Conservation (phyloP, 2,888 invertebrate genomes). For the Sepioteuthis lessoniana region DNA sequence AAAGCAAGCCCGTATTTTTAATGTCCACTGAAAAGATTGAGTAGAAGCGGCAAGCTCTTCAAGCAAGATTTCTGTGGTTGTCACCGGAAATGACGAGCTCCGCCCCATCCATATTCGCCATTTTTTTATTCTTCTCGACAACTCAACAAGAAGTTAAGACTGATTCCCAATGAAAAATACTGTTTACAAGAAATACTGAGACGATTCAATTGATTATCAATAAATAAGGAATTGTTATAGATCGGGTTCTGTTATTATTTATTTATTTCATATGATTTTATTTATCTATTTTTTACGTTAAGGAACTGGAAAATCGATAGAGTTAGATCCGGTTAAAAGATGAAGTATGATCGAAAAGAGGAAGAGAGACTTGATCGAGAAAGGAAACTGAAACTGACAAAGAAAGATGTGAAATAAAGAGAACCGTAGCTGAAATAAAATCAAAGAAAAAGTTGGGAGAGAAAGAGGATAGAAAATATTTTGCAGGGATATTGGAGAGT, state of each 20-base stretch:
- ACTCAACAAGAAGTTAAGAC: background rate
- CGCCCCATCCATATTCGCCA: background rate
- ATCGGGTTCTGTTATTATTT: background rate
- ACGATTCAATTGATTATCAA: background rate
- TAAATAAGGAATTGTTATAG: background rate
- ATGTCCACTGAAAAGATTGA: background rate
- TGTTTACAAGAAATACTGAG: background rate
- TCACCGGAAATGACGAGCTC: constrained; percentile 4
- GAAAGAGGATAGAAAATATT: too few relatives aligned
- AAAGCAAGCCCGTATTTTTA: background rate
- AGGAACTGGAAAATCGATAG: too few relatives aligned
- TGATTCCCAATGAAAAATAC: background rate
- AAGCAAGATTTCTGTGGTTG: background rate
- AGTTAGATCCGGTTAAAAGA: too few relatives aligned
- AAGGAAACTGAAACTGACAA: too few relatives aligned
- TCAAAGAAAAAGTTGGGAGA: too few relatives aligned
- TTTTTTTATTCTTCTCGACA: background rate
- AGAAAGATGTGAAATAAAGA: too few relatives aligned
- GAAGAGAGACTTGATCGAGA: too few relatives aligned
- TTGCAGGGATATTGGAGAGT: too few relatives aligned
- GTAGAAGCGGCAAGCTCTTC: background rate
- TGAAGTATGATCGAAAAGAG: too few relatives aligned
- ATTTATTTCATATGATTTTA: too few relatives aligned
- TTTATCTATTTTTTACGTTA: too few relatives aligned
- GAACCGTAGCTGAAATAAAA: too few relatives aligned